Conservation (phyloP, 2,888 invertebrate species). For the Leptura quadrifasciata region DNA sequence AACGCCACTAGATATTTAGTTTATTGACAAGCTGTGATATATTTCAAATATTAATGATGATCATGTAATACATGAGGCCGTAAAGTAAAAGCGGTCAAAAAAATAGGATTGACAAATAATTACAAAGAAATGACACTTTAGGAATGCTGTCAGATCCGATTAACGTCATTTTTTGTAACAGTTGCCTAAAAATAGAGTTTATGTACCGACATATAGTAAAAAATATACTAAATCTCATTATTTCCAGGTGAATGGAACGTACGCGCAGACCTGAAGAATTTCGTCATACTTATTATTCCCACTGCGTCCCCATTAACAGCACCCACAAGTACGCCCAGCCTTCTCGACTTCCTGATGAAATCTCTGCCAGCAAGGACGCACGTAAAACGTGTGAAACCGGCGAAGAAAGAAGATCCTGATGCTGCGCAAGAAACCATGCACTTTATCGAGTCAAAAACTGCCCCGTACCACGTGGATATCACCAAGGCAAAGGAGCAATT, state of each 20-base stretch:
- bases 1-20: too few relatives aligned
- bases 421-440: slow-evolving; percentile 71
- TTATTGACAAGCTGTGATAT: too few relatives aligned
- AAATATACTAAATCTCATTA: neutral
- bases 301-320: slow-evolving; percentile 35
- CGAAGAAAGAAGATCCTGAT: slow-evolving; percentile 47
- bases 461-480: slow-evolving; percentile 83
- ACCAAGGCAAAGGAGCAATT: slow-evolving; percentile 63
- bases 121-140: too few relatives aligned
- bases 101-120: too few relatives aligned
- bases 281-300: slow-evolving; percentile 79
- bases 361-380: slow-evolving; percentile 61
- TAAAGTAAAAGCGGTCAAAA: too few relatives aligned
- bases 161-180: too few relatives aligned
- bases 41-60: too few relatives aligned
- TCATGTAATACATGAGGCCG: too few relatives aligned
- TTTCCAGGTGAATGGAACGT: slow-evolving; percentile 75
- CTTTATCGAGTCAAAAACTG: slow-evolving; percentile 81
- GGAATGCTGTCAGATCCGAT: too few relatives aligned
- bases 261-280: slow-evolving; percentile 84
- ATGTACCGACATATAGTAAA: too few relatives aligned
- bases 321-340: slow-evolving; percentile 43
- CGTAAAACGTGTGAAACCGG: slow-evolving; percentile 52
- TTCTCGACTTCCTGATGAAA: slow-evolving; percentile 68
- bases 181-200: too few relatives aligned